Base-by-base conservation (phyloP, 2,888 invertebrate species). In the Therioaphis trifolii region DNA sequence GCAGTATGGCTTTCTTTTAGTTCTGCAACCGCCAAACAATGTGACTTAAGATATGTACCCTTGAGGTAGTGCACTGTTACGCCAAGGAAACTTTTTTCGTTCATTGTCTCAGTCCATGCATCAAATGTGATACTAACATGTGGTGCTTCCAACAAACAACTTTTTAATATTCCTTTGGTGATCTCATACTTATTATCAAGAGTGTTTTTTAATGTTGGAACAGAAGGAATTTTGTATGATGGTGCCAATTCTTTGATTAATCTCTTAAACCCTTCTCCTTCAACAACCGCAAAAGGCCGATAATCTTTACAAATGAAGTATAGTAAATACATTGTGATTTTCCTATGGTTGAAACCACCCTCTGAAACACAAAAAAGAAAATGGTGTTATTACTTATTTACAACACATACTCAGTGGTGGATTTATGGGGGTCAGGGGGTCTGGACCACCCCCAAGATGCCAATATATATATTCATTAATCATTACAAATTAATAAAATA, bases 1-100 rank as follows among this genome's bases (percentile, higher is more conserved):
- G 88, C 88, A 75, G 88, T 88, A 86, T 88, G 87, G 7, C 87
- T 84, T 85, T 88, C 87, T 85, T 87, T 85, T 78, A 87, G 86
- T 35, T 88, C 78, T 84, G 88, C 87, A 29, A 89, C 87, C 69
- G 88, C 88, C 15, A 88, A 84, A 86, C 84, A 87, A 76, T 43
- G 63, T 66, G 85, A 77, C 24, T 24, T 74, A 1, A 85, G 9
- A 29, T 49, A 21, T 15, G 49, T 69, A 71, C 77, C 84, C 14
- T 87, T 85, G 78, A 86, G 71, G 86, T 87, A 87, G 86, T 87
- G 87, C 84, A 86, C 79, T 14, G 87, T 87, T 71, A 87, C 85
- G 75, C 87, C 87, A 85, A 87, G 85, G 86, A 87, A 87, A 86
- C 86, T 87, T 72, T 85, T 86, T 86, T 86, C 87, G 85, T 87